Percentiles rank a stretch among this genome's conserved stretches.
These are phyloP conservation scores for Thryonomys swinderianus DNA, from an alignment of 2,113 vertebrate genomes.

Conservation along the genomic window DNA sequence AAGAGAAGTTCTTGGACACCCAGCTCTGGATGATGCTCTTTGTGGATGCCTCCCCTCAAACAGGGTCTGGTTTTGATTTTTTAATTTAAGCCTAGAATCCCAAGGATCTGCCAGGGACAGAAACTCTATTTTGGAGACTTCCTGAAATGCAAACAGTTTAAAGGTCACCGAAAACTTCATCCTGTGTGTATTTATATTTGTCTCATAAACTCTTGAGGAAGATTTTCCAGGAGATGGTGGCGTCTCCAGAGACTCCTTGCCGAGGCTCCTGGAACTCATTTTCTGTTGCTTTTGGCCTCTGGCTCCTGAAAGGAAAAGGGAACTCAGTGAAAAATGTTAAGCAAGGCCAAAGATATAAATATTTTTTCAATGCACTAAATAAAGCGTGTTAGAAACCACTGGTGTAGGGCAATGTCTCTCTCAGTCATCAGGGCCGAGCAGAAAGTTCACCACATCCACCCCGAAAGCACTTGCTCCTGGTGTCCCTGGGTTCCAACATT, in stretches of 20 bases:
- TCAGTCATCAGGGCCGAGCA: background rate
- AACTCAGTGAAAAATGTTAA: constrained; percentile 75
- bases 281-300: constrained; percentile 71
- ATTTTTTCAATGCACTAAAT: constrained; percentile 68
- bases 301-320: constrained; percentile 74
- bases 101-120: constrained; percentile 53
- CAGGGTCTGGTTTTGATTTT: constrained; percentile 23
- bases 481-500: background rate
- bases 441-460: background rate
- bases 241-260: constrained; percentile 59
- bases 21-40: background rate
- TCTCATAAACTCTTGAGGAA: constrained; percentile 62
- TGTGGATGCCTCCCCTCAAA: background rate
- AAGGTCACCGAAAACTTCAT: constrained; percentile 65
- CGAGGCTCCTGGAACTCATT: constrained; percentile 62
- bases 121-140: constrained; percentile 60
- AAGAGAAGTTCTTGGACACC: background rate
- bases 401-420: constrained; percentile 38
- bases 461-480: no score
- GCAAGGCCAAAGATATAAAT: constrained; percentile 69
- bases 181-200: constrained; percentile 66
- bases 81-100: constrained; percentile 17
- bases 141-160: constrained; percentile 76
- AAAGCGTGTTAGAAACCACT: constrained; percentile 31
- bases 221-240: constrained; percentile 73